These are phyloP conservation scores for Valencia hispanica DNA, from an alignment of 2,797 vertebrate genomes.

Conservation along the genomic window DNA sequence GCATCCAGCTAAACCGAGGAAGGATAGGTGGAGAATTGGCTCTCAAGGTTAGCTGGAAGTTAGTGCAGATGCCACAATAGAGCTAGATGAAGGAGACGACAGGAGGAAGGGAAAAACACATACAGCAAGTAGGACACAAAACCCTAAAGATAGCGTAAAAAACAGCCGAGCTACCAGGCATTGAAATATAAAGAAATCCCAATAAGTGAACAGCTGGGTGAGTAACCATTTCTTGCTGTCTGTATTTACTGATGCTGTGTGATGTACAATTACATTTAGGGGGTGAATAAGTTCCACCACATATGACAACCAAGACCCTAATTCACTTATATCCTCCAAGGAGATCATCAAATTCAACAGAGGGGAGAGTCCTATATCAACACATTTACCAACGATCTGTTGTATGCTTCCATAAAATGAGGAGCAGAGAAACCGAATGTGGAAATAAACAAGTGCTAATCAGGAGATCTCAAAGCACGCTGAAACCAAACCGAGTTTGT, in stretches of 20 bases:
- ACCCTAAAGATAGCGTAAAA: neutral
- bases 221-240: slow-evolving; percentile 37
- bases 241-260: slow-evolving; percentile 34
- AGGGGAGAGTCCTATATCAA: neutral
- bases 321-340: neutral
- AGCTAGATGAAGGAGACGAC: slow-evolving; percentile 2
- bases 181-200: slow-evolving; percentile 14
- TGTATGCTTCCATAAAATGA: neutral
- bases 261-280: slow-evolving; percentile 34
- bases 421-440: neutral
- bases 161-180: slow-evolving; percentile 2
- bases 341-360: neutral
- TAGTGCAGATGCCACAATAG: slow-evolving; percentile 24
- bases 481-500: slow-evolving; percentile 59
- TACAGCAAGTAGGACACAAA: neutral
- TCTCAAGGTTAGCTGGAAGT: slow-evolving; percentile 48
- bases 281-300: slow-evolving; percentile 16
- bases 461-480: neutral
- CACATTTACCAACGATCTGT: neutral
- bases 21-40: slow-evolving; percentile 32
- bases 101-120: slow-evolving; percentile 6
- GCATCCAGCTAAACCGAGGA: slow-evolving; percentile 52
- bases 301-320: neutral
- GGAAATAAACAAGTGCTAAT: neutral
- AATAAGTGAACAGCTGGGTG: slow-evolving; percentile 33